Conservation (phyloP, 2,113 vertebrate species). For the Telmatochromis bifrenatus region DNA sequence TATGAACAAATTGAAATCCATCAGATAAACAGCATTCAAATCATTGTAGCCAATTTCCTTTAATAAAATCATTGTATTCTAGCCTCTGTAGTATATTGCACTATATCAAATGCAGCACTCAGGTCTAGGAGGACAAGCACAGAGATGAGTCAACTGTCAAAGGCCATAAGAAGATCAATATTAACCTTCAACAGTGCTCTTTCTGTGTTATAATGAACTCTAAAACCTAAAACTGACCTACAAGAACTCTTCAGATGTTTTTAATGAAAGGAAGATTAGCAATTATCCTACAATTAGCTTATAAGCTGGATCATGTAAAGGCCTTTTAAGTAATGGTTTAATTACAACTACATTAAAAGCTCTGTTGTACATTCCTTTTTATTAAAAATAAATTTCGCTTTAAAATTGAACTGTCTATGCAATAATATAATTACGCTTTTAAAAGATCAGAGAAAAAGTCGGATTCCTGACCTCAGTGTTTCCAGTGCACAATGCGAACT, state of each 20-base stretch:
- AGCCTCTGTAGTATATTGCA: background rate
- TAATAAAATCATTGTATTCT: background rate
- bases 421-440: fast-evolving
- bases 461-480: background rate
- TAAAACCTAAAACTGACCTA: background rate
- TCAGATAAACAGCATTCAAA: background rate
- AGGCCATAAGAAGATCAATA: background rate
- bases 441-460: background rate
- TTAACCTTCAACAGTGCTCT: background rate
- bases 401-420: background rate
- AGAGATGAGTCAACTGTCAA: background rate
- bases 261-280: background rate
- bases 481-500: background rate
- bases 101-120: background rate
- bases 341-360: background rate
- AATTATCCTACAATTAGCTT: background rate
- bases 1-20: fast-evolving
- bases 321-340: background rate
- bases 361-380: background rate
- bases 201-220: background rate
- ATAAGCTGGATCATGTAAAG: background rate
- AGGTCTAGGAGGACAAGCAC: background rate
- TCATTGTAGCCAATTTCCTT: background rate
- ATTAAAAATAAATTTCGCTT: fast-evolving
- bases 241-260: background rate